phyloP scores from a whole-genome alignment of 2,797 vertebrate genomes.

The Mus spretus region DNA sequence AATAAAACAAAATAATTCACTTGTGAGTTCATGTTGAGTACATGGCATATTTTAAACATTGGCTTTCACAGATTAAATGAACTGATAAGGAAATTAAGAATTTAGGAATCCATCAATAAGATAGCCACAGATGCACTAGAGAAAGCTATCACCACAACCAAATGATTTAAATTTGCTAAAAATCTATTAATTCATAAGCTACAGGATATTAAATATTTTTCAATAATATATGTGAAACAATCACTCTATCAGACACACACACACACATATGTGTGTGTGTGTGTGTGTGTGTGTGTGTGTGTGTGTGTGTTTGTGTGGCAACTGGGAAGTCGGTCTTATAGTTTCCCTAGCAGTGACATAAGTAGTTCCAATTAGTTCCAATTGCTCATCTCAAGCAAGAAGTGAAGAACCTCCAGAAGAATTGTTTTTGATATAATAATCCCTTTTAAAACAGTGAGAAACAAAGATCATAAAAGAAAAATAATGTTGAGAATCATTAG shows the following conservation, averaged over 20 bases:
- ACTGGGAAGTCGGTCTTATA: background rate
- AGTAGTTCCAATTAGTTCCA: background rate
- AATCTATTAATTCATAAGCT: constrained; percentile 10
- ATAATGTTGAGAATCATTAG: background rate
- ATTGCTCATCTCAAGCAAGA: constrained; percentile 32
- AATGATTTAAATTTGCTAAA: constrained; percentile 34
- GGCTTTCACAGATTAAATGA: constrained; percentile 53
- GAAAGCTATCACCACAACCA: constrained; percentile 16
- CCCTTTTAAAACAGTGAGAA: constrained; percentile 57
- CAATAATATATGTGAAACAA: constrained; percentile 39
- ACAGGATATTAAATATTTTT: constrained; percentile 2
- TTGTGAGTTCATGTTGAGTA: constrained; percentile 32
- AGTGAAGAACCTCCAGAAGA: constrained; percentile 37
- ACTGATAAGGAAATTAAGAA: constrained; percentile 48
- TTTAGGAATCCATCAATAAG: constrained; percentile 40
- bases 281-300: background rate
- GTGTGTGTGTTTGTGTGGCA: background rate
- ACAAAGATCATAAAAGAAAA: constrained; percentile 53
- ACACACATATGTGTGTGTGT: too few species aligned
- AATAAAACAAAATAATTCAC: constrained; percentile 54
- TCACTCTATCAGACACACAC: background rate
- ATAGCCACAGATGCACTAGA: constrained; percentile 39
- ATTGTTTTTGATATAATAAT: constrained; percentile 46
- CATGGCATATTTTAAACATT: constrained; percentile 59
- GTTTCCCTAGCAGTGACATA: background rate